Base-by-base conservation (phyloP, 2,113 vertebrate genomes). In the Heterochromis multidens region DNA sequence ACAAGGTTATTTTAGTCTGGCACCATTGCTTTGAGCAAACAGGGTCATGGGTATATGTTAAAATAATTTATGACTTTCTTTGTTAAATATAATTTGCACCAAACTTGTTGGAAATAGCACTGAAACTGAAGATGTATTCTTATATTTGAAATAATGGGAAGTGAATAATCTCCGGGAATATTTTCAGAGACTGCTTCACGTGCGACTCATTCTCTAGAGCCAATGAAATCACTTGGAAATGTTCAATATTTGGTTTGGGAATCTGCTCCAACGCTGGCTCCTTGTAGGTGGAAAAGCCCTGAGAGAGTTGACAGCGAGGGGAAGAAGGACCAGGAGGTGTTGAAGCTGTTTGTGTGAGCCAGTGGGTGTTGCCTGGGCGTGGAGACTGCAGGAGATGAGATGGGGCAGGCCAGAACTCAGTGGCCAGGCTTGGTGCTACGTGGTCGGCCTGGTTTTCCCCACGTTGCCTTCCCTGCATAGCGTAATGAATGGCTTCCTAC, bases 401-500 rank as follows among this genome's bases (percentile, higher is more conserved):
- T 80, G 92, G 89, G 92, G 86, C 82, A 91, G 93, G 91, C 94
- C 87, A 85, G 88, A 88, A 87, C 92, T 91, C 91, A 2, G 94
- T 77, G 92, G 90, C 92, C 94, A 91, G 88, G 91, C 87, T 91
- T 89, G 93, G 92, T 95, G 95, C 94, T 95, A 93, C 86, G 93
- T 93, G 94, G 94, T 95, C 90, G 84, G 90, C 86, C 92, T 95
- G 94, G 94, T 94, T 95, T 95, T 91, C 93, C 93, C 94, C 92
- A 92, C 84, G 92, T 94, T 95, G 93, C 93, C 93, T 95, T 93
- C 92, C 91, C 89, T 94, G 94, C 86, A 81, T 85, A 78, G 90
- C 79, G 84, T 95, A 96, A 96, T 96, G 95, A 96, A 95, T 96
- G 94, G 95, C 96, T 96, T 96, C 95, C 96, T 95, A 92, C 91